phyloP scores from a whole-genome alignment of 2,888 invertebrate species.

The Abscondita cerata region DNA sequence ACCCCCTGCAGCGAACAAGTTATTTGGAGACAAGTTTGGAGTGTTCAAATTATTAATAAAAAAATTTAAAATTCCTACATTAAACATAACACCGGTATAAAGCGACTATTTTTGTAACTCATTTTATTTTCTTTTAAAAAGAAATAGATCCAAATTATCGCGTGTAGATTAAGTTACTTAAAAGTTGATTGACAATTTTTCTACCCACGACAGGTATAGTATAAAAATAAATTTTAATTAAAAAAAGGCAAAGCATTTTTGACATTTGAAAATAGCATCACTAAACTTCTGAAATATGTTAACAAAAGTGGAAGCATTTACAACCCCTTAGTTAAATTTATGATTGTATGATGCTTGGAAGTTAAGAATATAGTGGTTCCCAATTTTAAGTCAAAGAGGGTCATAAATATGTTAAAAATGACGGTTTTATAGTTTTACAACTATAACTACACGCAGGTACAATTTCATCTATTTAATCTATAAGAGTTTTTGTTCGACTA shows the following conservation, averaged over 20 bases:
- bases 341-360: not conserved
- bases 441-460: conserved; percentile 9
- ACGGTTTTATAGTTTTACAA: conserved; percentile 11
- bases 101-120: conserved; percentile 4
- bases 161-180: not conserved
- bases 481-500: no score
- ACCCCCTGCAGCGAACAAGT: conserved; percentile 34
- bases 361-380: conserved; percentile 6
- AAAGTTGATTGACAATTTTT: no score
- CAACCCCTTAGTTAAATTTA: not conserved
- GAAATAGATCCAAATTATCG: not conserved
- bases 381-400: not conserved
- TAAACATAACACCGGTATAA: conserved; percentile 25
- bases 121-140: not conserved
- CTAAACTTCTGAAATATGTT: not conserved
- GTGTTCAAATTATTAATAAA: conserved; percentile 39
- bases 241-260: not conserved
- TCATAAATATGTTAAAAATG: conserved; percentile 8
- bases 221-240: no score
- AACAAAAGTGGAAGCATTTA: not conserved
- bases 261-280: no score
- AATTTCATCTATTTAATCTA: not conserved
- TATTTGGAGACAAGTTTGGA: conserved; percentile 37
- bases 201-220: no score
- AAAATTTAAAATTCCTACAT: conserved; percentile 26